Percentiles rank a stretch among this genome's conserved stretches.
Conservation (phyloP, 2,797 vertebrate genomes). For the Sebastolobus altivelis region DNA sequence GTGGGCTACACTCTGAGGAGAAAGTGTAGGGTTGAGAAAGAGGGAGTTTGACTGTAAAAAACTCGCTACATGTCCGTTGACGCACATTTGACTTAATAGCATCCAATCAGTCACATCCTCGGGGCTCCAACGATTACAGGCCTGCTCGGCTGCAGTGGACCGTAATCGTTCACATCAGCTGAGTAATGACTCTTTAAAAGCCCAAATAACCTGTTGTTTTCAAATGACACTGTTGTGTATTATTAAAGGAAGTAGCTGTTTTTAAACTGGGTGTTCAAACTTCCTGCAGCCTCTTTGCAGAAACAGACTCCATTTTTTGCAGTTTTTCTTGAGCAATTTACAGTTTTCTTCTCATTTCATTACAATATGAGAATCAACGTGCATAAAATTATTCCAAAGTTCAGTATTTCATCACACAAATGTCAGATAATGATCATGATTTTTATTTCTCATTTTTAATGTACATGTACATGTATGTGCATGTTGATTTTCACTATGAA, state of each 20-base stretch:
- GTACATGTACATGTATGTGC: too few species aligned
- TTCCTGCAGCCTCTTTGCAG: neutral
- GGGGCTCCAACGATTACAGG: slow-evolving; percentile 65
- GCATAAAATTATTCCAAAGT: neutral
- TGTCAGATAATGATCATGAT: neutral
- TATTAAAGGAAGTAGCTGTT: slow-evolving; percentile 25
- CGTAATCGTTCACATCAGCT: slow-evolving; percentile 56
- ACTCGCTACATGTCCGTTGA: slow-evolving; percentile 49
- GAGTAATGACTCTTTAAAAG: slow-evolving; percentile 45
- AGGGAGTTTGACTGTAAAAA: slow-evolving; percentile 39
- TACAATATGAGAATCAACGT: neutral
- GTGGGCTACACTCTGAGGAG: slow-evolving; percentile 47
- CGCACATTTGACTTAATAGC: slow-evolving; percentile 70
- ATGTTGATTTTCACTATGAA: too few species aligned
- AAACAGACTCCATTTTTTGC: neutral
- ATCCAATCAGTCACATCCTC: slow-evolving; percentile 66
- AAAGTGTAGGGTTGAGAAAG: slow-evolving; percentile 55
- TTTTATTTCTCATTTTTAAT: too few species aligned
- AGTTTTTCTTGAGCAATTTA: neutral
- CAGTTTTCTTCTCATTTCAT: neutral
- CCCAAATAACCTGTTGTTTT: slow-evolving; percentile 32
- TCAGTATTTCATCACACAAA: neutral
- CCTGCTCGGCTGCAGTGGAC: slow-evolving; percentile 42
- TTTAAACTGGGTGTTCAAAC: neutral
- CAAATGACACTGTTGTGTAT: slow-evolving; percentile 27